Conservation (phyloP, 1,140 invertebrate genomes). For the Lepidurus arcticus region DNA sequence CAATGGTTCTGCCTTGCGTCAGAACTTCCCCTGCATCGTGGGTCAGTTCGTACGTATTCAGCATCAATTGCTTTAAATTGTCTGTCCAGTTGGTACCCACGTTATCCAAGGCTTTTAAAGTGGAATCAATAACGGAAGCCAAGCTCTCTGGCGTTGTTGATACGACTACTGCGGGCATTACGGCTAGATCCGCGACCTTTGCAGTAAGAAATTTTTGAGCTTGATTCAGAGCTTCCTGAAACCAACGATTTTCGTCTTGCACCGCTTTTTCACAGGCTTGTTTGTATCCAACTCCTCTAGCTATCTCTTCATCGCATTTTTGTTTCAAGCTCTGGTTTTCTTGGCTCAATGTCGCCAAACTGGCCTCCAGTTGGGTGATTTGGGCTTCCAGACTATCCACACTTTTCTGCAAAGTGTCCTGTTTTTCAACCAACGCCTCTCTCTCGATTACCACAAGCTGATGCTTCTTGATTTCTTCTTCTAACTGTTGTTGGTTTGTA, state of each 20-base stretch:
- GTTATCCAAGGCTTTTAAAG: conserved; percentile 36
- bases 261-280: neutral
- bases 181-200: neutral
- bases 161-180: neutral
- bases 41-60: conserved; percentile 32
- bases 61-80: conserved; percentile 32
- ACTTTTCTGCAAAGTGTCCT: conserved; percentile 20
- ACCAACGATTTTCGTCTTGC: conserved; percentile 42
- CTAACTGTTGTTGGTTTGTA: neutral
- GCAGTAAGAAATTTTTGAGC: neutral
- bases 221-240: conserved; percentile 35
- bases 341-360: neutral
- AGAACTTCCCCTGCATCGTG: conserved; percentile 25
- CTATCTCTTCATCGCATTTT: neutral
- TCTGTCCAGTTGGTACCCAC: conserved; percentile 34
- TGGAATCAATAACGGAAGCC: neutral
- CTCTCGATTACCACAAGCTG: neutral
- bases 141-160: neutral
- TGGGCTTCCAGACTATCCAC: conserved; percentile 30
- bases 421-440: neutral
- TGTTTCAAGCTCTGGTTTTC: neutral
- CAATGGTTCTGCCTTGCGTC: conserved; percentile 31
- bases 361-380: conserved; percentile 29
- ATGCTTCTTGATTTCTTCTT: conserved; percentile 19
- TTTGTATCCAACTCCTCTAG: neutral